phyloP scores from a whole-genome alignment of 2,797 vertebrate species.

The Chelonia mydas region DNA sequence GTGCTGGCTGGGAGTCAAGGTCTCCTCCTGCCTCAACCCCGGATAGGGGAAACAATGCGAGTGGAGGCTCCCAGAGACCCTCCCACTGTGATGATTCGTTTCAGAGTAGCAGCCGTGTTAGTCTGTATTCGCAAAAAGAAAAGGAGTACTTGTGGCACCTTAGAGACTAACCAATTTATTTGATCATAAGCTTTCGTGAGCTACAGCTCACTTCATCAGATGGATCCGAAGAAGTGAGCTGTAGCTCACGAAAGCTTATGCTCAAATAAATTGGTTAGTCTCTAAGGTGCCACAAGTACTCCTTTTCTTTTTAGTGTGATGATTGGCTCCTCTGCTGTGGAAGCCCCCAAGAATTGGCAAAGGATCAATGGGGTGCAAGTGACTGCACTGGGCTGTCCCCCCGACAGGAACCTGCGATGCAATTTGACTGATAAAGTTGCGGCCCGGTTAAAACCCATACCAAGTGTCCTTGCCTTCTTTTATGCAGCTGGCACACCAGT shows the following conservation, averaged over 20 bases:
- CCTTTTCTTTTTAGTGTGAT: background rate
- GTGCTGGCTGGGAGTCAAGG: background rate
- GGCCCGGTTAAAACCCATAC: background rate
- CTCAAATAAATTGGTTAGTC: too few relatives aligned
- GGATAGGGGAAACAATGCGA: background rate
- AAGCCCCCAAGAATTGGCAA: background rate
- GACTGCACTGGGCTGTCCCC: background rate
- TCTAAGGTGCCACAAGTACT: too few relatives aligned
- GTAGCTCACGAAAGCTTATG: too few relatives aligned
- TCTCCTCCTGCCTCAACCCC: background rate
- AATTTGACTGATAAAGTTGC: background rate
- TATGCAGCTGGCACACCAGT: background rate
- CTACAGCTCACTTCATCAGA: too few relatives aligned
- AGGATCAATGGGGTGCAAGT: background rate
- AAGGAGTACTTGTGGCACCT: too few relatives aligned
- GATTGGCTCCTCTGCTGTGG: background rate
- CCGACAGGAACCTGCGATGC: background rate
- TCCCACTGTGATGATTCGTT: background rate
- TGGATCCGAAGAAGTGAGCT: too few relatives aligned
- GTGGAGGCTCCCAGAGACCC: background rate
- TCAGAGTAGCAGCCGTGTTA: too few relatives aligned
- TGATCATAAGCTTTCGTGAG: too few relatives aligned
- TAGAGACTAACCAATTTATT: too few relatives aligned
- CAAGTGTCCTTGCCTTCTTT: background rate
- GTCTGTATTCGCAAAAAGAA: too few relatives aligned